Conservation (phyloP, 2,797 vertebrate species). For the Novumbra hubbsi region DNA sequence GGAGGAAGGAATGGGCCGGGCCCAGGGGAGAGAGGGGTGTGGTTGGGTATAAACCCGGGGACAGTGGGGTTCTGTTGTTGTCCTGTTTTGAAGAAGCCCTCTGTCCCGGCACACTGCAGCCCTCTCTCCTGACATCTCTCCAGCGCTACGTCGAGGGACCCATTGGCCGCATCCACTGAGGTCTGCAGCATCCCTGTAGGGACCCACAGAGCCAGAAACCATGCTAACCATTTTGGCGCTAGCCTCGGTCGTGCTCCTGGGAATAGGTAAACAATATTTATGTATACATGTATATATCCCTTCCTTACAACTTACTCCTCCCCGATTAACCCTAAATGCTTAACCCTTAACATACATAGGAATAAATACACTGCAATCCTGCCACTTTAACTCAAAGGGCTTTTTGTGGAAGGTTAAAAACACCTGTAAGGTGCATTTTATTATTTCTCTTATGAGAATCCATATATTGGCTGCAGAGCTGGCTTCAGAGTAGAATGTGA, state of each 20-base stretch:
- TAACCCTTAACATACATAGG: neutral
- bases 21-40: slow-evolving; percentile 68
- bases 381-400: neutral
- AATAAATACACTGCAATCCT: neutral
- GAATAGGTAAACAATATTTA: slow-evolving; percentile 66
- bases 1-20: slow-evolving; percentile 43
- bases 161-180: slow-evolving; percentile 36
- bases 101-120: slow-evolving; percentile 51
- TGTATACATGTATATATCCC: neutral
- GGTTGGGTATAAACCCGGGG: slow-evolving; percentile 73
- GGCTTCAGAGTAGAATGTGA: slow-evolving; percentile 7
- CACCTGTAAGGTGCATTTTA: neutral
- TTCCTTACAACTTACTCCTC: neutral
- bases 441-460: neutral
- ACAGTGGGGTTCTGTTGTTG: slow-evolving; percentile 66
- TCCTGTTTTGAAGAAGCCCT: slow-evolving; percentile 56
- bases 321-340: neutral
- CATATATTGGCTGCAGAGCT: neutral
- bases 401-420: neutral
- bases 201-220: slow-evolving; percentile 49
- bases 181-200: slow-evolving; percentile 26
- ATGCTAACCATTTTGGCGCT: slow-evolving; percentile 75
- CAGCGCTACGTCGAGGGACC: slow-evolving; percentile 46
- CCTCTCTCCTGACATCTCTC: slow-evolving; percentile 31
- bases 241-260: slow-evolving; percentile 67